Conservation (phyloP, 2,113 vertebrate species). For the Scomber japonicus region DNA sequence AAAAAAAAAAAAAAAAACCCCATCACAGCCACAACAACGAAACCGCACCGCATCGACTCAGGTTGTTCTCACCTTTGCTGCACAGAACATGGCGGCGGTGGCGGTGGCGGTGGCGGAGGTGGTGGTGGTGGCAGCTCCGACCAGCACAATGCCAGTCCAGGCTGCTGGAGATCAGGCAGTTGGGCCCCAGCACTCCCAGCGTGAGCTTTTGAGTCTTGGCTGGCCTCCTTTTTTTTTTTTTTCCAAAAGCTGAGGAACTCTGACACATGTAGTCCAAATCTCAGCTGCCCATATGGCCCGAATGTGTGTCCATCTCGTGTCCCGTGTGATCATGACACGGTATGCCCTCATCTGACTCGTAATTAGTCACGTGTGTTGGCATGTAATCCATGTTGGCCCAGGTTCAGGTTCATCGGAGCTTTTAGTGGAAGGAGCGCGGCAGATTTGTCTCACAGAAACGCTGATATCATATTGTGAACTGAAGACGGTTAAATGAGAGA, state of each 20-base stretch:
- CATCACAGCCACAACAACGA: slow-evolving; percentile 14
- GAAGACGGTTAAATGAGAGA: not conserved
- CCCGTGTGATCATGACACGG: slow-evolving; percentile 37
- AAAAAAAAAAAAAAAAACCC: not conserved
- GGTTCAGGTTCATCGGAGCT: slow-evolving; percentile 36
- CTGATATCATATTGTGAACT: not conserved
- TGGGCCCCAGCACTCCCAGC: not conserved
- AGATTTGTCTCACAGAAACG: not conserved
- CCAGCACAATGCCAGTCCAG: slow-evolving; percentile 21
- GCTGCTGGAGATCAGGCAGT: not conserved
- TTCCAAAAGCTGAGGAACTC: slow-evolving; percentile 25
- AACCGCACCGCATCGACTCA: not conserved
- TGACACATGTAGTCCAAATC: slow-evolving; percentile 41
- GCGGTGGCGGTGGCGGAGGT: too few species aligned
- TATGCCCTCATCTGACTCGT: slow-evolving; percentile 55
- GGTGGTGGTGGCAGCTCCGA: not conserved
- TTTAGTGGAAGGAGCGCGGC: slow-evolving; percentile 3
- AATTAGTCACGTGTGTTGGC: slow-evolving; percentile 72
- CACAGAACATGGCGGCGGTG: slow-evolving; percentile 68
- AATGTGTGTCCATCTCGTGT: slow-evolving; percentile 46
- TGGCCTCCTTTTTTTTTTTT: slow-evolving; percentile 17
- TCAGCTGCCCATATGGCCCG: slow-evolving; percentile 54
- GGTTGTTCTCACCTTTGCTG: slow-evolving; percentile 72
- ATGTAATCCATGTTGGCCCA: slow-evolving; percentile 42
- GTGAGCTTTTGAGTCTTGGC: slow-evolving; percentile 36